Evolutionary conservation across 1,140 invertebrate species (phyloP), one percentile per base, ranked within the genome.

Genomic region (Meloidogyne exigua): DNA sequence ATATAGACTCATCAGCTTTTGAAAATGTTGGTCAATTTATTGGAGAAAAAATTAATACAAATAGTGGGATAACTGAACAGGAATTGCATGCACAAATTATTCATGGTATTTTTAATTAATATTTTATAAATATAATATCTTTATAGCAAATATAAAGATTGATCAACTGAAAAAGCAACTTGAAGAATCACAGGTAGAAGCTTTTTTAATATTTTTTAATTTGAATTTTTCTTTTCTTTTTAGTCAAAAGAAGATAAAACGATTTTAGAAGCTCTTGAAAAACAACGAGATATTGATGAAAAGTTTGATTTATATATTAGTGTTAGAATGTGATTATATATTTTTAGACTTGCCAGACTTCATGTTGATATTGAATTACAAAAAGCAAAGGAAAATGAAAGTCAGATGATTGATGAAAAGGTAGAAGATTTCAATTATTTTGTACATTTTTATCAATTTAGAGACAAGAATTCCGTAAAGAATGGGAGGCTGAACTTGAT

Each of bases 401-500:
- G 78, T 76, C 4, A 42, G 25, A 62, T 76, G 42, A 49, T 75
- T 44, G 76, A 80, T 25, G 76, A 83, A 15, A 82, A 93, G 92
- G 85, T 67, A 67, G 2, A 72, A 13, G 79, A 77, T 23, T 71
- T 15, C 1, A 26, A 75, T 18, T 25, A 4, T 28, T 13, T 65
- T 65, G 15, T 18, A 18, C 18, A 36, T 76, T 76, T 76, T 76
- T 12, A 12, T 9, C 23, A 23, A 32, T 62, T 76, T 49, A 57
- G 66, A 63, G 26, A 26, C 26, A 23, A 25, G 11, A 75, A 81
- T 32, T 89, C 62, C 89, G 90, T 76, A 91, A 91, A 79, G 90
- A 91, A 49, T 90, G 91, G 81, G 92, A 95, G 84, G 88, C 90
- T 64, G 92, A 94, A 80, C 88, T 95, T 36, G 90, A 92, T n/a